Evolutionary conservation across 1,140 invertebrate species (phyloP), one percentile per base, ranked within the genome.

Genomic region (Cotesia chilonis): DNA sequence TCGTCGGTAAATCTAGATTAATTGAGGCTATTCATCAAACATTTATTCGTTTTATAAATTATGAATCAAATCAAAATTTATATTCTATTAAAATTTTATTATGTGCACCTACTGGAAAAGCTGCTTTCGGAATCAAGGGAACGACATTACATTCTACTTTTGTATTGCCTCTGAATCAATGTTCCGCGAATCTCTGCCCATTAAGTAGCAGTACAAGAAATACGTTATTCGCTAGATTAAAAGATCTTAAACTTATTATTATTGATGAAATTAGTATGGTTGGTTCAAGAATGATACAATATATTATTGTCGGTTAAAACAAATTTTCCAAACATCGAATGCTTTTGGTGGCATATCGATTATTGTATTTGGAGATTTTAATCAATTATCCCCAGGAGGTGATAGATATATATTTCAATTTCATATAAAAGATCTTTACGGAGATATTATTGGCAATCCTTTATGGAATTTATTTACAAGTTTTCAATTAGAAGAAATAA

Each of bases 251-350:
- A 73, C 47, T 80, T 9, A 38, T 83, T 28, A 81, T 85, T 37
- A 80, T 84, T 55, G 82, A 84, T 75, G 83, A 85, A 76, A 77
- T 84, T 38, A 80, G 77, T 35, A 84, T 84, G 80, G 72, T 81
- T 3, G 79, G 78, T 35, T 6, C 61, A 5, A 69, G 54, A 61
- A 74, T 74, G 35, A 70, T 83, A 7, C 4, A 71, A 28, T 47
- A 78, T 57, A 76, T 85, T 9, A 83, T 68, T 51, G 36, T 6
- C 47, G 81, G 51, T 52, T 84, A 7, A 63, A 75, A 67, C 78
- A 83, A 78, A 80, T 84, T 55, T 78, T 80, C 51, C 68, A 75
- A 10, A 65, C 14, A 5, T 68, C 73, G 10, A 37, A 74, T 66
- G 28, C 47, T 37, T 80, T 80, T 73, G 76, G 73, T 10, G 77